Conservation (phyloP, 2,888 invertebrate genomes). For the Stenolophus ochropezus region DNA sequence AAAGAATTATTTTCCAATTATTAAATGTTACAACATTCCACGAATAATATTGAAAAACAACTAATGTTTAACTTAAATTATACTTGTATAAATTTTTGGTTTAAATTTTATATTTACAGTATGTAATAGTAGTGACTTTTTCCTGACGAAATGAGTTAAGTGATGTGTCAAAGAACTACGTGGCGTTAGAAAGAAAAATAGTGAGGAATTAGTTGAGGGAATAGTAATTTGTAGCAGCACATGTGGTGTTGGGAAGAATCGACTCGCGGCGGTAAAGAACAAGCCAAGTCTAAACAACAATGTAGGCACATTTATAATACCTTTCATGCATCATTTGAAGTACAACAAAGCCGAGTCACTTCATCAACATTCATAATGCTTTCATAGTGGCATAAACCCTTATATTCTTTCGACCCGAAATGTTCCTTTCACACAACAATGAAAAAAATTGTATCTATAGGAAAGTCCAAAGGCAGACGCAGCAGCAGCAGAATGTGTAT, state of each 20-base stretch:
- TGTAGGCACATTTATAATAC: slow-evolving; percentile 25
- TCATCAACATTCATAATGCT: slow-evolving; percentile 44
- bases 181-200: no score
- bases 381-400: slow-evolving; percentile 36
- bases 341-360: slow-evolving; percentile 28
- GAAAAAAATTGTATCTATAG: slow-evolving; percentile 26
- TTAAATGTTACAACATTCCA: no score
- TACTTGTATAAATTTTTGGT: no score
- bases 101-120: no score
- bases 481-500: slow-evolving; percentile 14
- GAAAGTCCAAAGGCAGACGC: background rate
- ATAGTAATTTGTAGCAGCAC: background rate
- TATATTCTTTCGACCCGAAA: slow-evolving; percentile 40
- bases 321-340: slow-evolving; percentile 44
- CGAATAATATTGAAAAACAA: no score
- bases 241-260: background rate
- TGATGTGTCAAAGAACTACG: no score
- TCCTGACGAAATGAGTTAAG: no score
- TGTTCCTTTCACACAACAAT: slow-evolving; percentile 26
- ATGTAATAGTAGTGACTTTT: no score
- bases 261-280: background rate
- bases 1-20: no score
- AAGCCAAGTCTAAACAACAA: slow-evolving; percentile 14
- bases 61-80: no score
- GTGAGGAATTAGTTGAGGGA: no score